These are phyloP conservation scores for Drosophila equinoxialis DNA, from an alignment of 1,140 invertebrate species.

Conservation along the genomic window DNA sequence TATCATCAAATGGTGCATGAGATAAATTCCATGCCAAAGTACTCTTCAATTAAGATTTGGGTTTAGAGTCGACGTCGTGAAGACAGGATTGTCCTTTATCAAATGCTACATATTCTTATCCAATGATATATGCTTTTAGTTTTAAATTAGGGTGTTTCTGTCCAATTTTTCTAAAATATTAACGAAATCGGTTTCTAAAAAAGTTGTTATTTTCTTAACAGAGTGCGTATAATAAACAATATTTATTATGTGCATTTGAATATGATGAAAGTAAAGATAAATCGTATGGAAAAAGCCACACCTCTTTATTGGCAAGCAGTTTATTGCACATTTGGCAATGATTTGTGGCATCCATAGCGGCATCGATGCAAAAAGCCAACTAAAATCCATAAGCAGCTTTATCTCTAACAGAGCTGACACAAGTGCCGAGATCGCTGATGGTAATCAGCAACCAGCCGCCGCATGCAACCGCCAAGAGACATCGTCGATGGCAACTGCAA, in stretches of 20 bases:
- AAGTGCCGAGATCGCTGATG: constrained; percentile 67
- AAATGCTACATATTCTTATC: no score
- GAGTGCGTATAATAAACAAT: constrained; percentile 27
- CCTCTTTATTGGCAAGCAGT: constrained; percentile 27
- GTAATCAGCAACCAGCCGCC: constrained; percentile 64
- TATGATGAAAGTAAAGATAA: constrained; percentile 45
- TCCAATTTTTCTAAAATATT: no score
- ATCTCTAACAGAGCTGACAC: constrained; percentile 59
- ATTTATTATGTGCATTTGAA: constrained; percentile 56
- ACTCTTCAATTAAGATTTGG: no score
- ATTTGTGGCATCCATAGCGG: constrained; percentile 63
- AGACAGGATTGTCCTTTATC: no score
- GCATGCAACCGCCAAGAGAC: constrained; percentile 43
- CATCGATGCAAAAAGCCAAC: constrained; percentile 26
- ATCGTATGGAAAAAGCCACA: constrained; percentile 46
- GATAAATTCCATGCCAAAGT: background rate
- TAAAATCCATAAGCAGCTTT: constrained; percentile 30
- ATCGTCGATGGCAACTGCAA: background rate
- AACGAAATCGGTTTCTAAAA: no score
- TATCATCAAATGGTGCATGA: constrained; percentile 31
- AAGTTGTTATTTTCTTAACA: no score
- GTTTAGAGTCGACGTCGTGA: no score
- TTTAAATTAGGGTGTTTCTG: no score
- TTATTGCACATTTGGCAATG: constrained; percentile 59
- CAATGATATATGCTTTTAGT: no score